These are phyloP conservation scores for Brachionus manjavacas DNA, from an alignment of 1,140 invertebrate genomes.

Conservation along the genomic window DNA sequence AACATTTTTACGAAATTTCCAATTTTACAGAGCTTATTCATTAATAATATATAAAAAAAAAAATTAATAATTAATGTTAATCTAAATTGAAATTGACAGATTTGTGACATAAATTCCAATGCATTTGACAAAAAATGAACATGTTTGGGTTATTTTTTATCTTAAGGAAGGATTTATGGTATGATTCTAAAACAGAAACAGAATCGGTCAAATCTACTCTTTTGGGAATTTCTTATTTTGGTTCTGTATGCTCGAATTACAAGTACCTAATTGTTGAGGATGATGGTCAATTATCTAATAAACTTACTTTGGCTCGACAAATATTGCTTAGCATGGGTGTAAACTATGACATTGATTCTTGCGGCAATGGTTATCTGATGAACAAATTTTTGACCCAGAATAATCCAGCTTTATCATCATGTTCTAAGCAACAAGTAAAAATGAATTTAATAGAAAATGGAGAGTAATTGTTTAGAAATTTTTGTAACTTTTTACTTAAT, in stretches of 20 bases:
- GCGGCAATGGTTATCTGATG: not conserved
- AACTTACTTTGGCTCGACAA: not conserved
- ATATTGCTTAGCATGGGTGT: not conserved
- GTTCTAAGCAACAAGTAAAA: not conserved
- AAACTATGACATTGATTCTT: not conserved
- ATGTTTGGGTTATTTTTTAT: no score
- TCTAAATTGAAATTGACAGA: no score
- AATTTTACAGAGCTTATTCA: no score
- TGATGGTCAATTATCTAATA: not conserved
- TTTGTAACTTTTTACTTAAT: not conserved
- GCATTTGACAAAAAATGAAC: no score
- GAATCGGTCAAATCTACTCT: not conserved
- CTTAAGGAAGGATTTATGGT: constrained; percentile 15
- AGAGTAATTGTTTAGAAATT: not conserved
- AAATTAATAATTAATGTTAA: no score
- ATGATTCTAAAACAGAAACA: not conserved
- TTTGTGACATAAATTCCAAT: no score
- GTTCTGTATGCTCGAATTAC: not conserved
- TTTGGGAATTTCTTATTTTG: not conserved
- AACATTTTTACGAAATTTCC: no score
- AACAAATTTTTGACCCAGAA: not conserved
- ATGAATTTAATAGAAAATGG: not conserved
- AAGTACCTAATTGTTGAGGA: not conserved
- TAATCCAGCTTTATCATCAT: not conserved
- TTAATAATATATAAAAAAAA: no score